Conservation (phyloP, 2,113 vertebrate species). For the Sylvilagus bachmani region DNA sequence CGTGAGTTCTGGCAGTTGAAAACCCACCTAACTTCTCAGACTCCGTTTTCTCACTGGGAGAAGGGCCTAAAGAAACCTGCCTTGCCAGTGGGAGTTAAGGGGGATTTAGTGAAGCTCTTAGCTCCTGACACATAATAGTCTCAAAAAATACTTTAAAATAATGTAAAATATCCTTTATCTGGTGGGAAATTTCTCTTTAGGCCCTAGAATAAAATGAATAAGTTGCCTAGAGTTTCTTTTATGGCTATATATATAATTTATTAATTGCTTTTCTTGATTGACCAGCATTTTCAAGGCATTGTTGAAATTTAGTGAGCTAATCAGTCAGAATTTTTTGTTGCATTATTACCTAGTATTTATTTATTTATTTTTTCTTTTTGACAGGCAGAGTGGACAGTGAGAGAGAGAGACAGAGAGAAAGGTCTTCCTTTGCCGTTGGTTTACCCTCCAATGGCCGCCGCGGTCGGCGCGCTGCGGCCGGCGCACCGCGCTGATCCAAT, state of each 20-base stretch:
- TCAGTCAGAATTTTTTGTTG: conserved; percentile 1
- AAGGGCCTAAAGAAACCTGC: background rate
- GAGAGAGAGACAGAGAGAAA: no score
- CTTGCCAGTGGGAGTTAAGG: background rate
- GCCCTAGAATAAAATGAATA: background rate
- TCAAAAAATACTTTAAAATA: background rate
- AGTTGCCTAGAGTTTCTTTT: conserved; percentile 2
- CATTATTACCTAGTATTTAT: conserved; percentile 36
- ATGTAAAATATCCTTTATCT: conserved; percentile 25
- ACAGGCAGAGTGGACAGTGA: no score
- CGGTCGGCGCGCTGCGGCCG: no score
- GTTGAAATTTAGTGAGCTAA: background rate
- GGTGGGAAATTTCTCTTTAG: background rate
- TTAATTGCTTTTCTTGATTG: conserved; percentile 33
- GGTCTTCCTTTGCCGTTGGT: no score
- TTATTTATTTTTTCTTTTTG: no score
- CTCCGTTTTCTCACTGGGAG: background rate
- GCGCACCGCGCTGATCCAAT: no score
- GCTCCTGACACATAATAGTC: background rate
- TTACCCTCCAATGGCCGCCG: no score
- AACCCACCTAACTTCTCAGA: background rate
- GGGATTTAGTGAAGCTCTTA: background rate
- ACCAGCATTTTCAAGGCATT: background rate
- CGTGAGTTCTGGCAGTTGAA: background rate
- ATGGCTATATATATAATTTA: background rate